Evolutionary conservation across 2,113 vertebrate species (phyloP).

Genomic region (Phodopus roborovskii): DNA sequence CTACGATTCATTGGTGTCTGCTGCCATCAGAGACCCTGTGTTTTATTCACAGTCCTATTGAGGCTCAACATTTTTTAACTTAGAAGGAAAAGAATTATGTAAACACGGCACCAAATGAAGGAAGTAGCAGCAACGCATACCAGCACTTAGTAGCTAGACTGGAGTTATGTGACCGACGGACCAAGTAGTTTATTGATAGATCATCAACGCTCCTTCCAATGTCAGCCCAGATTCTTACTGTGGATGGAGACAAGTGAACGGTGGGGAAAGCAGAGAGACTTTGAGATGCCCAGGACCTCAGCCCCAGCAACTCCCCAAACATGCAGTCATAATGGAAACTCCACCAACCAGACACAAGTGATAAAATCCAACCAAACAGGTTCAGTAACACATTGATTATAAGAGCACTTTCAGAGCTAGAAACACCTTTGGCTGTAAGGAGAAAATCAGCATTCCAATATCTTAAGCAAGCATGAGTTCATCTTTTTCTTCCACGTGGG

Average conservation of each 20-base stretch:
- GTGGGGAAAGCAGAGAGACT: background rate
- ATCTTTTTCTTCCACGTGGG: background rate
- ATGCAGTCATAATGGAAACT: background rate
- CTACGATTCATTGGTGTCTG: background rate
- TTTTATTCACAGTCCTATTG: constrained; percentile 38
- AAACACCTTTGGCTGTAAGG: background rate
- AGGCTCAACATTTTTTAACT: background rate
- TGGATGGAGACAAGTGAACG: background rate
- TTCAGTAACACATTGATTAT: constrained; percentile 30
- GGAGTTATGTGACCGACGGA: background rate
- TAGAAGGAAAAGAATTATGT: constrained; percentile 1
- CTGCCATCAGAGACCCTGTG: background rate
- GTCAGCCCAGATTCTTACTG: background rate
- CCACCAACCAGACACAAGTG: background rate
- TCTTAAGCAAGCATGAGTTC: background rate
- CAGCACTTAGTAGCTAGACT: background rate
- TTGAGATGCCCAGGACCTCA: background rate
- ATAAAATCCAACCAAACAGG: background rate
- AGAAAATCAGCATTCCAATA: background rate
- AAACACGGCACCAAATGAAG: background rate
- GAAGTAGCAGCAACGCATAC: background rate
- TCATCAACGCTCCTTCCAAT: background rate
- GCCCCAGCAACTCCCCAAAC: background rate
- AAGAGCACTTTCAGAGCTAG: background rate
- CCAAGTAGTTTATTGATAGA: background rate